Evolutionary conservation across 2,113 vertebrate genomes (phyloP), one percentile per base, ranked within the genome.

Genomic region (Sinocyclocheilus rhinocerous): DNA sequence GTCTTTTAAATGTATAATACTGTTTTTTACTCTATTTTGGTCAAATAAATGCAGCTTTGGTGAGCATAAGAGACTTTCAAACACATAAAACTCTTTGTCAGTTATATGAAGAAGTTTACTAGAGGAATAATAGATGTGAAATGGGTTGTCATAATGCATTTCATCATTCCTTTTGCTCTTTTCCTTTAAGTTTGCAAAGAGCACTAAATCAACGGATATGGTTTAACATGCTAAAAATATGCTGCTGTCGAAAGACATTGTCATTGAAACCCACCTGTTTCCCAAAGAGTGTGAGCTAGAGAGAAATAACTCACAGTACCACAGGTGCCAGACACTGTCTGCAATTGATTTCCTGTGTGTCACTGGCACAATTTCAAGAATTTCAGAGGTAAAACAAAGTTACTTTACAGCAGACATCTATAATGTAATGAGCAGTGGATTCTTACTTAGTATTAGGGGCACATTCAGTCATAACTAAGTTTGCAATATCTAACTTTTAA

Each of bases 241-340:
- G 78, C 77, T 75, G 20, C 6, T 70, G 42, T 82, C 70, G 55
- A 63, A 76, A 82, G 69, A n/a, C 55, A 76, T 36, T 73, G 80
- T 86, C 57, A 80, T 50, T 63, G 59, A 82, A 82, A 81, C 39
- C 85, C 85, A 80, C 65, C 76, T 79, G 84, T 80, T 86, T 70
- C 67, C 36, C 33, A 36, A 52, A 26, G 61, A 70, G 76, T 13
- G 9, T 52, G 24, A 86, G 50, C 33, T 26, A 57, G 16, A 81
- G 63, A 70, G 26, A 59, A n/a, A 26, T 33, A 83, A 36, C 81
- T 67, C n/a, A 36, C 26, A 8, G 42, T 67, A 79, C 20, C 76
- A 61, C 86, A 84, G 83, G 86, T 87, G 86, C 76, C 70, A 84
- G 65, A 77, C 83, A 52, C 33, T 39, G 85, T 87, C 76, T 80